Evolutionary conservation across 2,888 invertebrate species (phyloP).

Genomic region (Phyto melanocephala): DNA sequence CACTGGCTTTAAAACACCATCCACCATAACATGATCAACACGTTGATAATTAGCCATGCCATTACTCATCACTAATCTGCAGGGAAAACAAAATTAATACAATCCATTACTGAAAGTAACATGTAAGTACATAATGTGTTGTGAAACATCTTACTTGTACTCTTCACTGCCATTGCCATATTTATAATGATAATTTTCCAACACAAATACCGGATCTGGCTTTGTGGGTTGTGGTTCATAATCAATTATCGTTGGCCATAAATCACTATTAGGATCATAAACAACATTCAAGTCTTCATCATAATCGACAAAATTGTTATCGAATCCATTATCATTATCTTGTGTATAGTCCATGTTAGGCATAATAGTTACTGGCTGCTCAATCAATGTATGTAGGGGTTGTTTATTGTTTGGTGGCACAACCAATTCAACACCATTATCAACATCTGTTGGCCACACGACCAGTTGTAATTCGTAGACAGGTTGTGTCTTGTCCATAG

Average conservation of each 20-base stretch:
- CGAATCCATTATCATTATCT: conserved; percentile 6
- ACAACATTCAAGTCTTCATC: conserved; percentile 67
- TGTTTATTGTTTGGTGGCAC: conserved; percentile 45
- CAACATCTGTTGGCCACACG: conserved; percentile 73
- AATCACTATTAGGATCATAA: conserved; percentile 47
- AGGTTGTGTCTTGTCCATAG: conserved; percentile 66
- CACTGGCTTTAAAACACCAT: conserved; percentile 68
- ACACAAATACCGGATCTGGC: conserved; percentile 64
- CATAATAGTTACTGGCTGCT: conserved; percentile 72
- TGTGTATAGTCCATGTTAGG: conserved; percentile 69
- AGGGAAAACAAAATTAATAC: neutral
- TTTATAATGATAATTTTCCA: conserved; percentile 71
- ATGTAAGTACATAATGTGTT: neutral
- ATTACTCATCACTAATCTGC: conserved; percentile 72
- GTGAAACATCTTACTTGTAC: conserved; percentile 71
- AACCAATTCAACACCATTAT: conserved; percentile 66
- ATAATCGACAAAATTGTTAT: conserved; percentile 23
- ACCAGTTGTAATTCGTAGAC: conserved; percentile 74
- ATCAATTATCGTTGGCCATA: conserved; percentile 31
- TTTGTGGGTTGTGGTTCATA: neutral
- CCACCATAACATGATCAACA: conserved; percentile 69
- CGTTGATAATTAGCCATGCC: conserved; percentile 73
- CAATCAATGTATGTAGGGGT: conserved; percentile 67
- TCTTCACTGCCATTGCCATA: conserved; percentile 73
- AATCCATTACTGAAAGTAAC: neutral